These are phyloP conservation scores for Chironomus striatipennis DNA, from an alignment of 1,140 invertebrate genomes.

Conservation along the genomic window DNA sequence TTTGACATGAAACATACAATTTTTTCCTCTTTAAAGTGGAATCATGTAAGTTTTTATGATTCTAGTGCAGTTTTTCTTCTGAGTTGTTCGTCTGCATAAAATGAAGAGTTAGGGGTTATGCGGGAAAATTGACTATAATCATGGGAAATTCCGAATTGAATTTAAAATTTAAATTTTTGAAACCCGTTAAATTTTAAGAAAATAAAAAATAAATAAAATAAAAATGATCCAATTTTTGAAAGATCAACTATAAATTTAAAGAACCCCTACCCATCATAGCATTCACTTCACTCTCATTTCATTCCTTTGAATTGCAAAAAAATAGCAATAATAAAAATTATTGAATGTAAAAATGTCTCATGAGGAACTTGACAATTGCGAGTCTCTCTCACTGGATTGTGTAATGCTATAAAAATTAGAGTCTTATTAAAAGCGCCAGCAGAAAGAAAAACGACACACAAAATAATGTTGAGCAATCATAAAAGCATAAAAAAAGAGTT, in stretches of 20 bases:
- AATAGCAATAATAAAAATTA: too few relatives aligned
- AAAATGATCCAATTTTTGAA: too few relatives aligned
- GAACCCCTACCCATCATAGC: too few relatives aligned
- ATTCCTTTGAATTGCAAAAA: too few relatives aligned
- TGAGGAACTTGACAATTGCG: background rate
- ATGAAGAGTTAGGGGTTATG: background rate
- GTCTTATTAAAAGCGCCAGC: constrained; percentile 20
- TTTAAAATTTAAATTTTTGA: too few relatives aligned
- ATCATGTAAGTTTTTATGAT: constrained; percentile 18
- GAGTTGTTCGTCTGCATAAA: background rate
- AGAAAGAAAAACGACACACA: background rate
- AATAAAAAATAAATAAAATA: too few relatives aligned
- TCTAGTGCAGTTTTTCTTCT: background rate
- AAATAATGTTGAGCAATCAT: constrained; percentile 21
- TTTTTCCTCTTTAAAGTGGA: background rate
- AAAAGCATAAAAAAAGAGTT: background rate
- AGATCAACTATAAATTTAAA: too few relatives aligned
- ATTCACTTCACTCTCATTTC: too few relatives aligned
- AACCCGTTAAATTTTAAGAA: too few relatives aligned
- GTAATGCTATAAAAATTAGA: constrained; percentile 21
- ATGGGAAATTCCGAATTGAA: too few relatives aligned
- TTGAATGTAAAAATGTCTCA: too few relatives aligned
- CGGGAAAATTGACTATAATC: too few relatives aligned
- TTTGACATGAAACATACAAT: constrained; percentile 13
- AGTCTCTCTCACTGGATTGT: background rate